Evolutionary conservation across 2,113 vertebrate species (phyloP).

Genomic region (Oreotrochilus melanogaster): DNA sequence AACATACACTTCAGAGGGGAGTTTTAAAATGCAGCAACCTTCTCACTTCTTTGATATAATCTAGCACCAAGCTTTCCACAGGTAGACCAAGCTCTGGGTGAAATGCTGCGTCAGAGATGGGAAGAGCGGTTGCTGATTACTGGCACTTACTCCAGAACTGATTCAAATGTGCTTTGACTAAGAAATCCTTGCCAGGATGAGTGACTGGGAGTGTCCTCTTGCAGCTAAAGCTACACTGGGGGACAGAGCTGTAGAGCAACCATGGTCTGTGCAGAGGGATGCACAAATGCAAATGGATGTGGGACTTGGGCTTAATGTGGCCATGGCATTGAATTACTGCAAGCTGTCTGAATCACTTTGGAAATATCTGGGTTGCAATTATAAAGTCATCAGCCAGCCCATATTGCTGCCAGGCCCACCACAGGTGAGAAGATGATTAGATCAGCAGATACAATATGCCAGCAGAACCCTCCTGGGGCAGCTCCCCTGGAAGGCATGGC

Average conservation of each 20-base stretch:
- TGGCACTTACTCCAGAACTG: constrained; percentile 29
- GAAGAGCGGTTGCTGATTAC: not conserved
- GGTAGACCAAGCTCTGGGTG: not conserved
- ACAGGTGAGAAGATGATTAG: not conserved
- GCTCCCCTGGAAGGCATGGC: rapidly evolving
- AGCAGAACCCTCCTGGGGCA: not conserved
- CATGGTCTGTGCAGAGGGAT: rapidly evolving
- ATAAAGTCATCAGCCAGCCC: not conserved
- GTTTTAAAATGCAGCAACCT: not conserved
- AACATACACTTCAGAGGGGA: not conserved
- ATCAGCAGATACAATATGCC: not conserved
- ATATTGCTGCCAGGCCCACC: not conserved
- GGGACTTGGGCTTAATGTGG: rapidly evolving
- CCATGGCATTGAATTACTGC: not conserved
- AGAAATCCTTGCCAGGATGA: not conserved
- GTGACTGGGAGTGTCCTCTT: not conserved
- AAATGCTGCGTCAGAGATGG: constrained; percentile 46
- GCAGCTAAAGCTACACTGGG: rapidly evolving
- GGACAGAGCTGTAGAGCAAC: not conserved
- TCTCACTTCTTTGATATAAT: constrained; percentile 42
- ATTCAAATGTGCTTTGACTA: not conserved
- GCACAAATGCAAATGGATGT: not conserved
- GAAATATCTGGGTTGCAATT: rapidly evolving
- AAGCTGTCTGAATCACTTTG: not conserved
- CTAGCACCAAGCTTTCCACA: constrained; percentile 23